Evolutionary conservation across 2,797 vertebrate species (phyloP).

Genomic region (Acrossocheilus fasciatus): DNA sequence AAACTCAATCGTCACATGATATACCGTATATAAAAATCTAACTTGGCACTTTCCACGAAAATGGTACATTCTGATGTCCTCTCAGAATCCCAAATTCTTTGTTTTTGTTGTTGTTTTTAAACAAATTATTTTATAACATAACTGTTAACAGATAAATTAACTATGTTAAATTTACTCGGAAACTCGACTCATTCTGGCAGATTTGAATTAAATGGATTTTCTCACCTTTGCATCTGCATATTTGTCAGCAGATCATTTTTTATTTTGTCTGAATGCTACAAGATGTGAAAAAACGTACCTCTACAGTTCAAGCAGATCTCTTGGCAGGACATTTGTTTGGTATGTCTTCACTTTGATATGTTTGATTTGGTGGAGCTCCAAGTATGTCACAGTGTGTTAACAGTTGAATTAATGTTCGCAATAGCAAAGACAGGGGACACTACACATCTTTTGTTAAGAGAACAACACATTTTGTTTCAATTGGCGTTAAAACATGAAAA

Average conservation of each 20-base stretch:
- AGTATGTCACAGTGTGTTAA: slow-evolving; percentile 2
- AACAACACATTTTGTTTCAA: not conserved
- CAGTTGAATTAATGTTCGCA: not conserved
- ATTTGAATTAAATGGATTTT: not conserved
- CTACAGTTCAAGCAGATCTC: not conserved
- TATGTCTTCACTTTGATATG: slow-evolving; percentile 1
- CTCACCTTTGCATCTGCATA: not conserved
- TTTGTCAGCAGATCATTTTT: not conserved
- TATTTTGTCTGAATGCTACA: not conserved
- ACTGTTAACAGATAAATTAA: too few relatives aligned
- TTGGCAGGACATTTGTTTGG: slow-evolving; percentile 5
- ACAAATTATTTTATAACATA: not conserved
- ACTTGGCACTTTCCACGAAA: not conserved
- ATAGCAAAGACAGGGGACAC: not conserved
- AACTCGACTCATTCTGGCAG: not conserved
- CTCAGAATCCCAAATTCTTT: not conserved
- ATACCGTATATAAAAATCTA: not conserved
- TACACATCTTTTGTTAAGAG: not conserved
- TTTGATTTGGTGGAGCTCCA: slow-evolving; percentile 7
- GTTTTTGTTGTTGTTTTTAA: not conserved
- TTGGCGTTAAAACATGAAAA: not conserved
- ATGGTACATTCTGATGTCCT: not conserved
- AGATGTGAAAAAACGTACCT: too few relatives aligned
- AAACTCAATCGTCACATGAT: not conserved
- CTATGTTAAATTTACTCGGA: not conserved